Conservation (phyloP, 2,113 vertebrate species). For the Maccullochella peelii region DNA sequence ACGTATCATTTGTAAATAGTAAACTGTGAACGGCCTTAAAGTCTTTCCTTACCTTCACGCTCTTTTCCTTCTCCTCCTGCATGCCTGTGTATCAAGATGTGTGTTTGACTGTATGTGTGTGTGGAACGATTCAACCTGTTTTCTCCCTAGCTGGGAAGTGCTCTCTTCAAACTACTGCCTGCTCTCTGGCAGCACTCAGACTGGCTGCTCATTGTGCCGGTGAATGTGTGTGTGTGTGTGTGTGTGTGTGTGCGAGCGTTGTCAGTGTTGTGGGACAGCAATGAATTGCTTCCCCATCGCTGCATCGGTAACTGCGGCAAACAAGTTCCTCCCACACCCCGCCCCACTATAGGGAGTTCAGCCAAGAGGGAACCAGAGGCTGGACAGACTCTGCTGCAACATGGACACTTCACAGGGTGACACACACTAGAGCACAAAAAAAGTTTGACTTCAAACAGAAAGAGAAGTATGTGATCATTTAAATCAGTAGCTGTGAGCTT, state of each 20-base stretch:
- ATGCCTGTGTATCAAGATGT: constrained; percentile 59
- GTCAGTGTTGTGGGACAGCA: constrained; percentile 78
- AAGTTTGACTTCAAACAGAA: neutral
- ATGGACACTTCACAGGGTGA: constrained; percentile 44
- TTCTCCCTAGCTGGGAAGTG: constrained; percentile 41
- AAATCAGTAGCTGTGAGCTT: neutral
- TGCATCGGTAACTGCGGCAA: constrained; percentile 84
- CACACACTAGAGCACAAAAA: constrained; percentile 5
- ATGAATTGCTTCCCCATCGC: constrained; percentile 82
- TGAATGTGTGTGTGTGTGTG: constrained; percentile 27
- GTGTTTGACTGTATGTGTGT: constrained; percentile 43
- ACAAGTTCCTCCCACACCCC: constrained; percentile 71
- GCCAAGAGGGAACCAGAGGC: constrained; percentile 76
- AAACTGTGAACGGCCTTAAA: constrained; percentile 42
- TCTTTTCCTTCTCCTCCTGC: constrained; percentile 77
- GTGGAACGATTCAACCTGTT: constrained; percentile 36
- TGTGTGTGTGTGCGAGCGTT: constrained; percentile 8
- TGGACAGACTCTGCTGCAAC: constrained; percentile 46
- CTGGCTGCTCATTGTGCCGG: constrained; percentile 57
- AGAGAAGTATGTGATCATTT: neutral
- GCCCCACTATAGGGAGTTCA: constrained; percentile 58
- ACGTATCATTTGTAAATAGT: constrained; percentile 26
- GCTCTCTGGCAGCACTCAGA: constrained; percentile 49
- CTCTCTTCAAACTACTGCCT: constrained; percentile 58
- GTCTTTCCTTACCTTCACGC: constrained; percentile 77